A percentile compares a stretch with the other conserved stretches of the same genome.
phyloP scores from a whole-genome alignment of 2,113 vertebrate genomes.

The Oncorhynchus gorbuscha region DNA sequence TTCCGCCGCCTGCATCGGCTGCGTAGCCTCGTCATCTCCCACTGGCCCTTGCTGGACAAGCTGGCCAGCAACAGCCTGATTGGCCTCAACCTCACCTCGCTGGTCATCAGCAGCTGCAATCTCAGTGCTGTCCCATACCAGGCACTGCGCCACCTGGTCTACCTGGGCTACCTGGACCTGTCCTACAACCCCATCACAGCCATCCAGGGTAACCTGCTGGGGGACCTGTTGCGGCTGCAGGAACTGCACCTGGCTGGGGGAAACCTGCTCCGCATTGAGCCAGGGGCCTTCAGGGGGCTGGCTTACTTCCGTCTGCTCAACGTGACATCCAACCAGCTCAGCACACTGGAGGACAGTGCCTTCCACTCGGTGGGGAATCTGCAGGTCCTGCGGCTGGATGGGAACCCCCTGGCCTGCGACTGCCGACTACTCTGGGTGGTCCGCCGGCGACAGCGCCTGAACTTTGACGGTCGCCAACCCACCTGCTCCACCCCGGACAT shows the following conservation, averaged over 20 bases:
- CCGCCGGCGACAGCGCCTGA: conserved; percentile 70
- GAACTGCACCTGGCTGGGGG: conserved; percentile 83
- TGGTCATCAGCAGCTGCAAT: conserved; percentile 81
- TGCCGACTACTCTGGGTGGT: conserved; percentile 88
- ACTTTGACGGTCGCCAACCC: conserved; percentile 80
- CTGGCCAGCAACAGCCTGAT: conserved; percentile 78
- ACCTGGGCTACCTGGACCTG: conserved; percentile 81
- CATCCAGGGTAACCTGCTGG: conserved; percentile 73
- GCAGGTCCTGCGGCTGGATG: conserved; percentile 80
- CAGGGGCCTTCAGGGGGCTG: conserved; percentile 81
- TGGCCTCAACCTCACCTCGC: conserved; percentile 82
- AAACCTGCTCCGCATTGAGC: conserved; percentile 76
- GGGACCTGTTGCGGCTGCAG: conserved; percentile 78
- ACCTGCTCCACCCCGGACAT: conserved; percentile 74
- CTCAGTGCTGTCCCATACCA: conserved; percentile 79
- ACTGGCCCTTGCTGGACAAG: conserved; percentile 77
- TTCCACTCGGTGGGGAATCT: conserved; percentile 83
- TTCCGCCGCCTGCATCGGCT: conserved; percentile 76
- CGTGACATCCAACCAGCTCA: conserved; percentile 81
- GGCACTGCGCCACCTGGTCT: conserved; percentile 77
- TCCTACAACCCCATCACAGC: conserved; percentile 85
- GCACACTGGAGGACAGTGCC: conserved; percentile 80
- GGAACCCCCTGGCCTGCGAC: conserved; percentile 86
- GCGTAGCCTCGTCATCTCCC: conserved; percentile 75
- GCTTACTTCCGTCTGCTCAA: conserved; percentile 80